Percentiles rank a stretch among this genome's conserved stretches.
Conservation (phyloP, 37 sponge, comb jelly and placozoan species). For the Lycopodina hypogea region DNA sequence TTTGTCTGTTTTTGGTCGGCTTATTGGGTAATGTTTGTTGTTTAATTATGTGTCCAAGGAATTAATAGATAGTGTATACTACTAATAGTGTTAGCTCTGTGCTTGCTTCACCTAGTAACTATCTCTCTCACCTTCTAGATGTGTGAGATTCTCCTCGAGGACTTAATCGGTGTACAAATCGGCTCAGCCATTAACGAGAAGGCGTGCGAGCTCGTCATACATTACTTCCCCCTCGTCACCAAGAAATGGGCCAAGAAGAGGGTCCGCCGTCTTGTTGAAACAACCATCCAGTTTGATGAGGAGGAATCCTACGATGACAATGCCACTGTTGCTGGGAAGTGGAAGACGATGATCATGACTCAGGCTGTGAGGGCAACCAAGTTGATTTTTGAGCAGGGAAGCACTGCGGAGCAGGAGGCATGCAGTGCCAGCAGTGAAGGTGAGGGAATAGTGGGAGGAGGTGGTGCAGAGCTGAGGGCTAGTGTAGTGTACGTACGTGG, state of each 20-base stretch:
- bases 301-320: constrained; percentile 25
- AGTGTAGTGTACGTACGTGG: too few species aligned
- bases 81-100: too few species aligned
- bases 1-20: too few species aligned
- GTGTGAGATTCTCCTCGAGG: constrained; percentile 41
- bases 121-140: too few species aligned
- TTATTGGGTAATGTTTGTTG: too few species aligned
- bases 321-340: constrained; percentile 39
- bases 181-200: constrained; percentile 8
- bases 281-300: constrained; percentile 31
- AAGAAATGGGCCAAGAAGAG: background rate
- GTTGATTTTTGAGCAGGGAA: constrained; percentile 1
- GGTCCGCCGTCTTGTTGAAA: background rate
- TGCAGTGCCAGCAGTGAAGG: too few species aligned
- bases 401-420: background rate
- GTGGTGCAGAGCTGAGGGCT: too few species aligned
- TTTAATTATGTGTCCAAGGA: too few species aligned
- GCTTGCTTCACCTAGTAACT: too few species aligned
- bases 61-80: too few species aligned
- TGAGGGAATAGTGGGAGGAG: background rate
- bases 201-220: constrained; percentile 34
- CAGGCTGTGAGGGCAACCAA: constrained; percentile 16
- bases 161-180: constrained; percentile 52
- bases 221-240: constrained; percentile 30
- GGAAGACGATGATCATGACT: constrained; percentile 47